Percentiles rank a stretch among this genome's conserved stretches.
Conservation (phyloP, 2,113 vertebrate genomes). For the Proterorhinus semilunaris region DNA sequence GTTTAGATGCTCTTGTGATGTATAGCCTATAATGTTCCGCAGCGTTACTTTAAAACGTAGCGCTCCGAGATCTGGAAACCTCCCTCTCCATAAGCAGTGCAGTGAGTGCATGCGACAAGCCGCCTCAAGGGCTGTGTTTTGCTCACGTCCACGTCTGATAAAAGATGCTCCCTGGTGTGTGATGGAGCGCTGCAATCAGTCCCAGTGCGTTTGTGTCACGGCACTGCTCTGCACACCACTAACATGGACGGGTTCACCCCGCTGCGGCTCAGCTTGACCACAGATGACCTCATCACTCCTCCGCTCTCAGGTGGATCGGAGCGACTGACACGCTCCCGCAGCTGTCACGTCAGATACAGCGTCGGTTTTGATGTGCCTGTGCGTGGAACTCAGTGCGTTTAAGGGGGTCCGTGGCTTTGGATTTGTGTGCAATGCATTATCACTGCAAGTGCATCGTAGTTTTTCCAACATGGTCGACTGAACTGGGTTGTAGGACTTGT, state of each 20-base stretch:
- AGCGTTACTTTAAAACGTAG: not conserved
- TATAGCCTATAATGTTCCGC: too few relatives aligned
- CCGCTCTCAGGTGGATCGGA: constrained; percentile 36
- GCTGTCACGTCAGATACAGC: constrained; percentile 33
- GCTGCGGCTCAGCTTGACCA: constrained; percentile 28
- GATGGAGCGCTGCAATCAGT: not conserved
- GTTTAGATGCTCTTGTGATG: too few relatives aligned
- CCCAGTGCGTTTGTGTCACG: constrained; percentile 1
- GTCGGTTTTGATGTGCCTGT: constrained; percentile 17
- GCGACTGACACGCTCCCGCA: constrained; percentile 25
- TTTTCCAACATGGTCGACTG: too few relatives aligned
- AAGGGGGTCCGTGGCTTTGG: not conserved
- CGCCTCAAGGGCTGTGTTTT: not conserved
- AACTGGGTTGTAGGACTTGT: too few relatives aligned
- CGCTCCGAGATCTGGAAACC: not conserved
- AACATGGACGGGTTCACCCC: constrained; percentile 22
- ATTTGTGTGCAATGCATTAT: too few relatives aligned
- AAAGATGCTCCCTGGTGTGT: constrained; percentile 1
- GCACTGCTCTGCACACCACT: not conserved
- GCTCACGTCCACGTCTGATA: not conserved
- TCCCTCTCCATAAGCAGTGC: not conserved
- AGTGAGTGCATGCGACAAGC: not conserved
- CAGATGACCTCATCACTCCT: constrained; percentile 38
- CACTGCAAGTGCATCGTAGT: too few relatives aligned
- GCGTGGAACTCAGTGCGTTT: not conserved